Conservation (phyloP, 2,113 vertebrate species). For the Albula glossodonta region DNA sequence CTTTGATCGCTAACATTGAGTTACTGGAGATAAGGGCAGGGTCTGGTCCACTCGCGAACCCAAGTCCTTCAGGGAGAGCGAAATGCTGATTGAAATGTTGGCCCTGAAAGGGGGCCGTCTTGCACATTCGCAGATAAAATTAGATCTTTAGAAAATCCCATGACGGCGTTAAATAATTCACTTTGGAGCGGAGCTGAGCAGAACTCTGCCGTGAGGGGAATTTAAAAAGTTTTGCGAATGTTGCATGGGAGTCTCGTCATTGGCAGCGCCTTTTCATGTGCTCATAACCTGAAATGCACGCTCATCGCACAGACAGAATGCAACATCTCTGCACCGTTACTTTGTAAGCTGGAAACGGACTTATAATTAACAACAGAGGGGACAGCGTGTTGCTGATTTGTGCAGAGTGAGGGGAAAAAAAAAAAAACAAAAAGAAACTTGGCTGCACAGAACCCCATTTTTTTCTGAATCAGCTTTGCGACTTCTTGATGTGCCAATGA, state of each 20-base stretch:
- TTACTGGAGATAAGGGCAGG: not conserved
- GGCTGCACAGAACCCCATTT: not conserved
- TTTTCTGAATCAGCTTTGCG: not conserved
- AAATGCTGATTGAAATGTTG: not conserved
- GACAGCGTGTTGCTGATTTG: not conserved
- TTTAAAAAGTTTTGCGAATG: not conserved
- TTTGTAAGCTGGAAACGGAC: not conserved
- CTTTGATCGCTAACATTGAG: not conserved
- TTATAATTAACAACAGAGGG: not conserved
- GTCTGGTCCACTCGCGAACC: not conserved
- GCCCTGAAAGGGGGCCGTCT: not conserved
- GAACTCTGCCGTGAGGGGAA: not conserved
- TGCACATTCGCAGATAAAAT: not conserved
- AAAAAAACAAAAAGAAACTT: not conserved
- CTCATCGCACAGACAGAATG: not conserved
- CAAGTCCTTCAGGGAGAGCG: not conserved
- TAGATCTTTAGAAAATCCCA: not conserved
- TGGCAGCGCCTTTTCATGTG: not conserved
- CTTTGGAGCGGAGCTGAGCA: not conserved
- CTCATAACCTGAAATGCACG: not conserved
- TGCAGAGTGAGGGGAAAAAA: not conserved
- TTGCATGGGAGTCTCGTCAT: not conserved
- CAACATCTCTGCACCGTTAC: not conserved
- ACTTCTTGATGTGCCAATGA: not conserved
- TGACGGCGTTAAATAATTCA: not conserved